phyloP scores from a whole-genome alignment of 2,113 vertebrate genomes.

The Labrus mixtus region DNA sequence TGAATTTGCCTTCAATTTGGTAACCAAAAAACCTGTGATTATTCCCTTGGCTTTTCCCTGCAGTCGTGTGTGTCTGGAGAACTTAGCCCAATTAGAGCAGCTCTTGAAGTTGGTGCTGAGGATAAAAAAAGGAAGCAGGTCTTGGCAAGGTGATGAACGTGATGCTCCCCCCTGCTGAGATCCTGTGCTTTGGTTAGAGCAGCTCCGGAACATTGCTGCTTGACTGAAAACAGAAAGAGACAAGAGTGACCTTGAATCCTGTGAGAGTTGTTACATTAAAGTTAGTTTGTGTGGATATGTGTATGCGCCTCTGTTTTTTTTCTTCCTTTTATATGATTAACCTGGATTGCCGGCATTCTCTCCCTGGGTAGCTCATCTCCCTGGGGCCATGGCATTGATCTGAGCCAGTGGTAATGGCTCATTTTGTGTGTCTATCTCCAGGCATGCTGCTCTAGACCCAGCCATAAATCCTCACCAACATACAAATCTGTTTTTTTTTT shows the following conservation, averaged over 20 bases:
- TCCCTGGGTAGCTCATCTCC: conserved; percentile 37
- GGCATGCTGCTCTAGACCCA: not conserved
- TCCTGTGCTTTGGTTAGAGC: conserved; percentile 27
- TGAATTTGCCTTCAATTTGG: conserved; percentile 31
- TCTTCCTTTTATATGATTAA: conserved; percentile 34
- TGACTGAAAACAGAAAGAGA: conserved; percentile 45
- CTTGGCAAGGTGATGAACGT: conserved; percentile 56
- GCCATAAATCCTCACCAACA: conserved; percentile 4
- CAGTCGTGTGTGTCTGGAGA: conserved; percentile 55
- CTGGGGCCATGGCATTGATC: conserved; percentile 36
- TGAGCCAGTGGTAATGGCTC: conserved; percentile 15
- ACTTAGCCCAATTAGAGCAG: conserved; percentile 59
- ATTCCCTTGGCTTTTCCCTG: conserved; percentile 41
- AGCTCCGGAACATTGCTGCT: conserved; percentile 18
- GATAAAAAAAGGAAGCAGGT: conserved; percentile 76
- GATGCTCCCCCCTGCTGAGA: conserved; percentile 46
- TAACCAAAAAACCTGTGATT: conserved; percentile 59
- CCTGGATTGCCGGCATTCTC: conserved; percentile 48
- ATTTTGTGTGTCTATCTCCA: conserved; percentile 27
- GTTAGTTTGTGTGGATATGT: conserved; percentile 25
- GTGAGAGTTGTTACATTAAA: conserved; percentile 57
- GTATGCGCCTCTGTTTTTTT: conserved; percentile 33
- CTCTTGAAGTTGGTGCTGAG: conserved; percentile 52
- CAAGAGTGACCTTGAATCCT: conserved; percentile 38
- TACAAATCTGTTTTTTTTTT: not conserved